These are phyloP conservation scores for Leucopsar rothschildi DNA, from an alignment of 2,113 vertebrate genomes.

Conservation along the genomic window DNA sequence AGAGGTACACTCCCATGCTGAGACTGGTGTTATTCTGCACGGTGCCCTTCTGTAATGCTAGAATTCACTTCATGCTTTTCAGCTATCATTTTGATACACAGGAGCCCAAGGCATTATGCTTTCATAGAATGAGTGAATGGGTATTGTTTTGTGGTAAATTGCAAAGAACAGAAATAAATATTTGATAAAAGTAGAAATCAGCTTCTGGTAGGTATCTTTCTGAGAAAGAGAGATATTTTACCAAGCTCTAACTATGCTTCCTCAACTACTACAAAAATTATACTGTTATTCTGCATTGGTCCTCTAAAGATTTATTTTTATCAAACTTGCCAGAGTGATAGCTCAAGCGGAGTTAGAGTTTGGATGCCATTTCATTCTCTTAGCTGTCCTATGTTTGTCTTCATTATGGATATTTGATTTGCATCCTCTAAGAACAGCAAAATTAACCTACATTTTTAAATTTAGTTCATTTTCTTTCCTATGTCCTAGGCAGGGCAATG, in stretches of 20 bases:
- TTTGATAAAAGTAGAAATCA: not conserved
- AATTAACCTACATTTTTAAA: not conserved
- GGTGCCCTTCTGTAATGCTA: not conserved
- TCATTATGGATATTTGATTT: not conserved
- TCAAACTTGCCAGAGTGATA: not conserved
- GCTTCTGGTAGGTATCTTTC: not conserved
- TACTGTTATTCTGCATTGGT: not conserved
- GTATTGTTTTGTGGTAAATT: not conserved
- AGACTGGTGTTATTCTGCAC: slow-evolving; percentile 1
- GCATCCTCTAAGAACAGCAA: not conserved
- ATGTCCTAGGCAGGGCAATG: not conserved
- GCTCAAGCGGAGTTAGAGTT: not conserved
- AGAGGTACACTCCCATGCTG: not conserved
- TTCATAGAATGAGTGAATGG: not conserved
- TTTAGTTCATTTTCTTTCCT: not conserved
- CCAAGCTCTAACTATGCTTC: not conserved
- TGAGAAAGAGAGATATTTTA: not conserved
- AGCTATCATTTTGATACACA: not conserved
- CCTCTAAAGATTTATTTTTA: not conserved
- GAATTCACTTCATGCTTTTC: slow-evolving; percentile 35
- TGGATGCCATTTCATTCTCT: not conserved
- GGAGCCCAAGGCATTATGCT: not conserved
- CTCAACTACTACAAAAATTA: not conserved
- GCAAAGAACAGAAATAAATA: not conserved
- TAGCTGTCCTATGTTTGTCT: not conserved